A percentile compares a stretch with the other conserved stretches of the same genome.
These are phyloP conservation scores for Chinchilla lanigera DNA, from an alignment of 2,113 vertebrate species.

Conservation along the genomic window DNA sequence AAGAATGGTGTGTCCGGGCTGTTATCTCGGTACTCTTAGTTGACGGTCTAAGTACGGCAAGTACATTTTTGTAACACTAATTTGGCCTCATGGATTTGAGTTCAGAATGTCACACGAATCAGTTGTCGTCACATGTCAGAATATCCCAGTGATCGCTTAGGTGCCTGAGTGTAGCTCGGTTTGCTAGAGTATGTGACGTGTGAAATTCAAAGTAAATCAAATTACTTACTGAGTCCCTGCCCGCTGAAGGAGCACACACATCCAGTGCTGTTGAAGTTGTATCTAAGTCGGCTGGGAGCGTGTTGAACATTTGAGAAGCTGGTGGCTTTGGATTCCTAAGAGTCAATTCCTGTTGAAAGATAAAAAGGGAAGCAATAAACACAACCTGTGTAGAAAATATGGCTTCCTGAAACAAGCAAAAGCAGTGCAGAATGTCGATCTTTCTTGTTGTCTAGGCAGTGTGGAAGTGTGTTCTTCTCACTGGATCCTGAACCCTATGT, in stretches of 20 bases:
- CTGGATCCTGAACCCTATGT: not conserved
- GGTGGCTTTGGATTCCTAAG: not conserved
- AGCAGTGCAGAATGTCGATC: not conserved
- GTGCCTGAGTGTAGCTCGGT: slow-evolving; percentile 45
- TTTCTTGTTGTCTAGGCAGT: not conserved
- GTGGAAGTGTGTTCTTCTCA: not conserved
- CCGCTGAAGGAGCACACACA: not conserved
- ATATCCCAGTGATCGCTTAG: slow-evolving; percentile 66
- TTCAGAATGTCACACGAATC: slow-evolving; percentile 71
- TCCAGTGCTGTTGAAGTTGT: not conserved
- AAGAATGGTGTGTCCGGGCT: not conserved
- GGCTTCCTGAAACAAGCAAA: not conserved
- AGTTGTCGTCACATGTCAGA: slow-evolving; percentile 76
- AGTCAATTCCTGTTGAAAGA: not conserved
- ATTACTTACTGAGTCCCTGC: not conserved
- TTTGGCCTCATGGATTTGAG: slow-evolving; percentile 67
- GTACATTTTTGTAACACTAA: slow-evolving; percentile 71
- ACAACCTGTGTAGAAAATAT: not conserved
- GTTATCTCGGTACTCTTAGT: not conserved
- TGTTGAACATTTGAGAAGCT: not conserved
- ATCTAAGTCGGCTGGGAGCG: not conserved
- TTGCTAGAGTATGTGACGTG: not conserved
- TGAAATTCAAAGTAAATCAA: slow-evolving; percentile 52
- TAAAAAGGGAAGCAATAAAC: not conserved
- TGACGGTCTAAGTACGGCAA: slow-evolving; percentile 39